A percentile compares a stretch with the other conserved stretches of the same genome.
phyloP scores from a whole-genome alignment of 2,888 invertebrate genomes.

The Cryptus viduatorius region DNA sequence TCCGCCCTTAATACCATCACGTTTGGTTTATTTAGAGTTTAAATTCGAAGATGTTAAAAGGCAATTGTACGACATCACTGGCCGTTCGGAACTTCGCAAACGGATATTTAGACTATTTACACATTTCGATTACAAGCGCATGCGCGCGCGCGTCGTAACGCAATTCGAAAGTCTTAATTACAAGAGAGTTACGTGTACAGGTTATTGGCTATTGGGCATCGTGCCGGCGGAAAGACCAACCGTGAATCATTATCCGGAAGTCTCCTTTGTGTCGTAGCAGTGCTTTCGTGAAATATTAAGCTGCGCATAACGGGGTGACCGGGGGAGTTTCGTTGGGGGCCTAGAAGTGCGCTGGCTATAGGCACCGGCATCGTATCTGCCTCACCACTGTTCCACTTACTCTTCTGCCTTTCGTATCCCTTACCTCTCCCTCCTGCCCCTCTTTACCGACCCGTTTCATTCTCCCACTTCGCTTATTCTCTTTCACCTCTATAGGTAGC shows the following conservation, averaged over 20 bases:
- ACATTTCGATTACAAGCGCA: neutral
- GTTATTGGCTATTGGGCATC: slow-evolving; percentile 32
- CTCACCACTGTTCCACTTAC: slow-evolving; percentile 16
- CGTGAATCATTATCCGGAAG: slow-evolving; percentile 56
- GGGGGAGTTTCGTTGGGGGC: slow-evolving; percentile 6
- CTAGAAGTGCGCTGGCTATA: slow-evolving; percentile 28
- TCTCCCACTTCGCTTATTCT: slow-evolving; percentile 42
- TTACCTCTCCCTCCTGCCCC: slow-evolving; percentile 9
- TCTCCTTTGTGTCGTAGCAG: slow-evolving; percentile 62
- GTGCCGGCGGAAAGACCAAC: slow-evolving; percentile 38
- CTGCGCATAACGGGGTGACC: slow-evolving; percentile 33
- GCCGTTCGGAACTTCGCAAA: too few species aligned
- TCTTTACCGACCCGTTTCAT: slow-evolving; percentile 18
- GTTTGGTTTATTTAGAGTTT: too few species aligned
- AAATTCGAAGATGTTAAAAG: too few species aligned
- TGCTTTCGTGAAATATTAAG: slow-evolving; percentile 69
- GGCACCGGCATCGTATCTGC: neutral
- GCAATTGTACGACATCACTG: too few species aligned
- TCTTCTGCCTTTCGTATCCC: slow-evolving; percentile 19
- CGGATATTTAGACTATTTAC: neutral
- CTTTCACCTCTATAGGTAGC: slow-evolving; percentile 40
- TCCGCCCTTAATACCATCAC: too few species aligned
- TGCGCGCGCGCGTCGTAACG: neutral
- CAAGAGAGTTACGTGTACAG: neutral
- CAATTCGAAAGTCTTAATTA: neutral